phyloP scores from a whole-genome alignment of 35 echinoderm and acorn worm species.

The Chiridota heheva region DNA sequence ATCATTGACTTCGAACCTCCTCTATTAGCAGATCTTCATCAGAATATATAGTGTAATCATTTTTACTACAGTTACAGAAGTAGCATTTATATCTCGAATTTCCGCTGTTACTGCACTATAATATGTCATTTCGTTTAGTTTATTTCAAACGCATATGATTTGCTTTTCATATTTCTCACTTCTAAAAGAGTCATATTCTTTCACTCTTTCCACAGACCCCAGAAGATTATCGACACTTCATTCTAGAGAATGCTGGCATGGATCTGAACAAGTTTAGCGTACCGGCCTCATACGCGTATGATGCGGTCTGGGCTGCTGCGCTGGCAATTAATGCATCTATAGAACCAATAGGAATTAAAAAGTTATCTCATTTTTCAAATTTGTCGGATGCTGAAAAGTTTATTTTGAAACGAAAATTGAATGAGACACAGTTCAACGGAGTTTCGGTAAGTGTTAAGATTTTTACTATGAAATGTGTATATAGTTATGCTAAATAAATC shows the following conservation, averaged over 20 bases:
- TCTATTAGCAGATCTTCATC: too few relatives aligned
- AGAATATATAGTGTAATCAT: too few relatives aligned
- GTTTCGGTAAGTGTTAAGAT: slow-evolving; percentile 95
- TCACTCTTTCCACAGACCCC: slow-evolving; percentile 60
- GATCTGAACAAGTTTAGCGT: slow-evolving; percentile 39
- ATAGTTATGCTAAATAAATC: too few relatives aligned
- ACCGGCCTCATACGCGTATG: slow-evolving; percentile 80
- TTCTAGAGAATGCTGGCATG: slow-evolving; percentile 38
- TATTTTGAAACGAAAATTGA: slow-evolving; percentile 25
- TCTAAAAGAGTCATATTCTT: neutral
- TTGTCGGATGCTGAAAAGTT: slow-evolving; percentile 15
- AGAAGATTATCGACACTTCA: slow-evolving; percentile 59
- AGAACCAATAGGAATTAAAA: neutral
- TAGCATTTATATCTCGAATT: too few relatives aligned
- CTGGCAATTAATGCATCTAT: slow-evolving; percentile 76
- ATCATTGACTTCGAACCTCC: too few relatives aligned
- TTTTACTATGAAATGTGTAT: too few relatives aligned
- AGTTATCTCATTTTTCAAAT: slow-evolving; percentile 5
- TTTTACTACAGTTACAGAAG: too few relatives aligned
- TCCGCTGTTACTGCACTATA: too few relatives aligned
- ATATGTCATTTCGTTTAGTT: too few relatives aligned
- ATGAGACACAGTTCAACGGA: slow-evolving; percentile 64
- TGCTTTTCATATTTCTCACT: too few relatives aligned
- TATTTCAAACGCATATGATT: too few relatives aligned
- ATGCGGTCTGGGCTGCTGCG: slow-evolving; percentile 83